Evolutionary conservation across 2,113 vertebrate species (phyloP).

Genomic region (Beaufortia kweichowensis): DNA sequence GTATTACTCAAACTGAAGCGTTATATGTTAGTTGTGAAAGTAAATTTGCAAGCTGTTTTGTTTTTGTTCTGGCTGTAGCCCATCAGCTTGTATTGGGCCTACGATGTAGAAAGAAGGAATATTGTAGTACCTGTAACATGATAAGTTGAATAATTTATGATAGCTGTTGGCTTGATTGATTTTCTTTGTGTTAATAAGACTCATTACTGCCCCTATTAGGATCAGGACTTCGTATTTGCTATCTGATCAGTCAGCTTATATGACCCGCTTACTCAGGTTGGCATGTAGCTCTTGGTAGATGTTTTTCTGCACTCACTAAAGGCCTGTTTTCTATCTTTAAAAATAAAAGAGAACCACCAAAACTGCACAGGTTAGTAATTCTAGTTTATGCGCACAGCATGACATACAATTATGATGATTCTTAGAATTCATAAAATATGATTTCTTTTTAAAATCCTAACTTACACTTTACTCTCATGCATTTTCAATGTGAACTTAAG

Average conservation of each 20-base stretch:
- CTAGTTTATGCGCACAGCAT: neutral
- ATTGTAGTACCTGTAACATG: slow-evolving; percentile 48
- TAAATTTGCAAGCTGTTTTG: neutral
- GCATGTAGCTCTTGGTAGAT: slow-evolving; percentile 7
- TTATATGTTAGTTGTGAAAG: neutral
- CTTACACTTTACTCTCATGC: too few species aligned
- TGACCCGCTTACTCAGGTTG: slow-evolving; percentile 52
- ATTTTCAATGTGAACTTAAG: too few species aligned
- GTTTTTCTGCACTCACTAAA: neutral
- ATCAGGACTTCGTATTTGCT: slow-evolving; percentile 57
- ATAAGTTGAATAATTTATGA: slow-evolving; percentile 72
- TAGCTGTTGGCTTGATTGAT: slow-evolving; percentile 70
- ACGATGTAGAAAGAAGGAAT: neutral
- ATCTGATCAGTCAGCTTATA: slow-evolving; percentile 61
- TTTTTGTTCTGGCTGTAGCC: neutral
- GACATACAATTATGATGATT: neutral
- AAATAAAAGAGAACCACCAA: neutral
- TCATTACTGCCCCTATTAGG: slow-evolving; percentile 75
- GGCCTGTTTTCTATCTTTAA: neutral
- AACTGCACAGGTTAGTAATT: neutral
- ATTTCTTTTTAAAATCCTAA: too few species aligned
- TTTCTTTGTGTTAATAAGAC: slow-evolving; percentile 74
- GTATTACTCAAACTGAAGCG: neutral
- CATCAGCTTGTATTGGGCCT: neutral
- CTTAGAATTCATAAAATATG: neutral